Conservation (phyloP, 1,140 invertebrate genomes). For the Aphidius ervi region DNA sequence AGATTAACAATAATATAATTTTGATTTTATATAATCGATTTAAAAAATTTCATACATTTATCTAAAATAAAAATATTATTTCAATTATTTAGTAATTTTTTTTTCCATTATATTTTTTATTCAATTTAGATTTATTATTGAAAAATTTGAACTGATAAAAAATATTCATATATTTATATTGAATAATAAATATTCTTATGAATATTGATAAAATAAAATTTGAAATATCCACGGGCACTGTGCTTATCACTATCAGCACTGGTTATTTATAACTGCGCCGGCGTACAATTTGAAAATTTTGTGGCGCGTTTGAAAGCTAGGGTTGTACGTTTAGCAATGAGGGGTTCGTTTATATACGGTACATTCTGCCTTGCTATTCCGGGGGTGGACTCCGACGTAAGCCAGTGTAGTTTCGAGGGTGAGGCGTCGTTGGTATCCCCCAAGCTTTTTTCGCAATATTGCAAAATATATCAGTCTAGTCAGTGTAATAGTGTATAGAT, state of each 20-base stretch:
- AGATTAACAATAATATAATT: not conserved
- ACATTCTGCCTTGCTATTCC: slow-evolving; percentile 24
- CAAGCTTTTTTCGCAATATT: slow-evolving; percentile 18
- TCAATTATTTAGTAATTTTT: no score
- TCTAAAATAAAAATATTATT: no score
- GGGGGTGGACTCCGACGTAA: slow-evolving; percentile 45
- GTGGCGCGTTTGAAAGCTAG: slow-evolving; percentile 36
- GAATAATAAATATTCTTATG: not conserved
- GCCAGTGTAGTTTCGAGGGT: slow-evolving; percentile 32
- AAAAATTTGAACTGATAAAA: not conserved
- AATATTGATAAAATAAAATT: not conserved
- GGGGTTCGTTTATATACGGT: slow-evolving; percentile 26
- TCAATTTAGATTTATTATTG: not conserved
- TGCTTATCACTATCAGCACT: slow-evolving; percentile 12
- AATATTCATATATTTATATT: no score
- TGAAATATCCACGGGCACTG: not conserved
- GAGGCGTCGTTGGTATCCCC: slow-evolving; percentile 32
- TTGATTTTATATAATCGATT: no score
- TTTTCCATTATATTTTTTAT: not conserved
- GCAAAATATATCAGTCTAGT: slow-evolving; percentile 10
- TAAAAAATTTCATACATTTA: no score
- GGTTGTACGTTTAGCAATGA: slow-evolving; percentile 32
- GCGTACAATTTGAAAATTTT: slow-evolving; percentile 40
- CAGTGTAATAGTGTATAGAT: slow-evolving; percentile 13
- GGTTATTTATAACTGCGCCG: slow-evolving; percentile 3